phyloP scores from a whole-genome alignment of 2,113 vertebrate species.

The Emydura subglobosa region DNA sequence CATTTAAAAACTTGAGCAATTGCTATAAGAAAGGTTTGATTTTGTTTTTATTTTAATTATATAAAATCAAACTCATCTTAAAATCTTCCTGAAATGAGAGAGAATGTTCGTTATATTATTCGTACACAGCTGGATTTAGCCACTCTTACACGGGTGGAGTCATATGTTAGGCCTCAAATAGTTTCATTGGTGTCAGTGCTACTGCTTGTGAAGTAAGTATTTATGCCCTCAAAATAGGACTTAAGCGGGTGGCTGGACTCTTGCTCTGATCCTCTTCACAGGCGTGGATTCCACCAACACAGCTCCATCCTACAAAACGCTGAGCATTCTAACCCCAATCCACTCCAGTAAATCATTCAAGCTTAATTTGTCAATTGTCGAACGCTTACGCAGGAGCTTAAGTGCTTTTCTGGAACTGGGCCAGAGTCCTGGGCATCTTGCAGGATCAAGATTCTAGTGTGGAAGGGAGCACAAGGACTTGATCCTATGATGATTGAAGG shows the following conservation, averaged over 20 bases:
- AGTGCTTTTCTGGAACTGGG: background rate
- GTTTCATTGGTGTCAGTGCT: background rate
- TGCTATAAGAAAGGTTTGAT: accelerated
- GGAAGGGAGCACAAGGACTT: background rate
- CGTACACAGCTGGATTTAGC: accelerated
- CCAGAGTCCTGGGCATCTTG: background rate
- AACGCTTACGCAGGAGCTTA: too few species aligned
- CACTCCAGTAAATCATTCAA: accelerated
- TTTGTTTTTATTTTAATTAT: background rate
- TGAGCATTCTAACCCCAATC: background rate
- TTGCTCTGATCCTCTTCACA: too few species aligned
- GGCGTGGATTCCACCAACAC: too few species aligned
- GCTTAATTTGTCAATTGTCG: background rate
- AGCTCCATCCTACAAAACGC: background rate
- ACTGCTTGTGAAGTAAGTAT: accelerated
- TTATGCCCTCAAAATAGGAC: background rate
- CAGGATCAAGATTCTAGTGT: background rate
- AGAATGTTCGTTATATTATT: background rate
- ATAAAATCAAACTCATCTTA: background rate
- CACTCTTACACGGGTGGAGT: background rate
- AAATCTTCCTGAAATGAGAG: background rate
- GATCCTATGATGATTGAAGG: accelerated
- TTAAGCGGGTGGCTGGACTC: background rate
- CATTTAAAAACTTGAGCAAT: constrained; percentile 30
- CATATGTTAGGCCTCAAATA: background rate